These are phyloP conservation scores for Hypsibius dujardini DNA, from an alignment of 1,140 invertebrate genomes.

Conservation along the genomic window DNA sequence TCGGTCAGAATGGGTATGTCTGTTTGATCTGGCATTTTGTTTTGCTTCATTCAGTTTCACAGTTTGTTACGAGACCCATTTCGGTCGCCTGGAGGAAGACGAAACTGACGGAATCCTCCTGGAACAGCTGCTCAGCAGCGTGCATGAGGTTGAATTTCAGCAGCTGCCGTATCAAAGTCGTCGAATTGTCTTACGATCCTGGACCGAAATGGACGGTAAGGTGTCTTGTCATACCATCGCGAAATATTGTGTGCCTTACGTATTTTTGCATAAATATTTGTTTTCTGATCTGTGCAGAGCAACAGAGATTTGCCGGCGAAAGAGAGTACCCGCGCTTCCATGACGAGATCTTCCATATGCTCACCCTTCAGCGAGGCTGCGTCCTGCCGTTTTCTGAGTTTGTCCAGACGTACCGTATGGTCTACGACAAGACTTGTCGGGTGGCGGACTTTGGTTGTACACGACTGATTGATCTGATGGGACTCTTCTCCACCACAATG, in stretches of 20 bases:
- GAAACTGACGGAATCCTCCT: not conserved
- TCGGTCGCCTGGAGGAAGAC: not conserved
- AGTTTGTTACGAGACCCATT: not conserved
- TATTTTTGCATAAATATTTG: too few relatives aligned
- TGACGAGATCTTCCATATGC: not conserved
- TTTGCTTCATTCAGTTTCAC: slow-evolving; percentile 4
- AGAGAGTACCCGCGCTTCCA: not conserved
- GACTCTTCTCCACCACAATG: not conserved
- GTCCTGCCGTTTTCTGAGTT: not conserved
- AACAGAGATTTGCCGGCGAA: too few relatives aligned
- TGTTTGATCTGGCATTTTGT: not conserved
- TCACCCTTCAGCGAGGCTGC: not conserved
- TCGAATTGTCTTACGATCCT: not conserved
- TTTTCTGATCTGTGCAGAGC: too few relatives aligned
- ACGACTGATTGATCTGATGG: not conserved
- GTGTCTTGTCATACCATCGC: not conserved
- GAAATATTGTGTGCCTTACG: too few relatives aligned
- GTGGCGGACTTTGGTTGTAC: slow-evolving; percentile 17
- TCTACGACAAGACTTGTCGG: slow-evolving; percentile 2
- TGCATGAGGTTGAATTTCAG: not conserved
- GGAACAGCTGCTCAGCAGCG: not conserved
- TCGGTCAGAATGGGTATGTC: too few relatives aligned
- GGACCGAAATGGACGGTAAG: not conserved
- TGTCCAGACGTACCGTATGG: slow-evolving; percentile 13
- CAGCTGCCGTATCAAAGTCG: not conserved